Base-by-base conservation (phyloP, 2,113 vertebrate genomes). In the Pteropus alecto region DNA sequence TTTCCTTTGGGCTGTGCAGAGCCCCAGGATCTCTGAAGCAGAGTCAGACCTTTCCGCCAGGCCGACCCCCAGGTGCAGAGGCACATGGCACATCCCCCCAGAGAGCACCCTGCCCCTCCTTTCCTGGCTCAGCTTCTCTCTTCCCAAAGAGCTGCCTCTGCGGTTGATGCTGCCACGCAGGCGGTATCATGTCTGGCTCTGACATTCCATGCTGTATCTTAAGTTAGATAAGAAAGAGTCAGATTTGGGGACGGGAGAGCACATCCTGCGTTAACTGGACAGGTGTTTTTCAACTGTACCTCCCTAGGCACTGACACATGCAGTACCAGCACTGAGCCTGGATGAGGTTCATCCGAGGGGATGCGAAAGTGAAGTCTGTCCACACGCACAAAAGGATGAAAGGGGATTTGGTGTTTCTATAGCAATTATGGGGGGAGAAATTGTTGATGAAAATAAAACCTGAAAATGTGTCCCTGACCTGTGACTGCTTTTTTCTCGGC, bases 391-490 rank as follows among this genome's bases (percentile, higher is more conserved):
- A 6, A 30, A 71, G 76, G n/a, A 70, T 95, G 8, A 33, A 73
- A 92, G 76, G 87, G 8, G 67, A 41, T 54, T 58, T 91, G 41
- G 93, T 85, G 94, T 97, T 98, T 95, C 98, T 96, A 97, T 58
- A 96, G 98, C 95, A 95, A 96, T 97, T 97, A 26, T 2, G 0
- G 21, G 22, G 73, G 26, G 41, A 74, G 94, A 35, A 11, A 79
- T 54, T 95, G 85, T 89, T 82, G 77, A 63, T 0, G 41, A 58
- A 96, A 95, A 96, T 90, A 90, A 97, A 96, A 60, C 71, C 87
- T 33, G 26, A 61, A 93, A 96, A 92, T 35, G 60, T 74, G 71
- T 71, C 85, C 83, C 84, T 90, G 87, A 88, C 95, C 94, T 13
- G 81, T 90, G 85, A 91, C 68, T 85, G 91, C 48, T 94, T 88